Evolutionary conservation across 2,113 vertebrate genomes (phyloP).

Genomic region (Entelurus aequoreus): DNA sequence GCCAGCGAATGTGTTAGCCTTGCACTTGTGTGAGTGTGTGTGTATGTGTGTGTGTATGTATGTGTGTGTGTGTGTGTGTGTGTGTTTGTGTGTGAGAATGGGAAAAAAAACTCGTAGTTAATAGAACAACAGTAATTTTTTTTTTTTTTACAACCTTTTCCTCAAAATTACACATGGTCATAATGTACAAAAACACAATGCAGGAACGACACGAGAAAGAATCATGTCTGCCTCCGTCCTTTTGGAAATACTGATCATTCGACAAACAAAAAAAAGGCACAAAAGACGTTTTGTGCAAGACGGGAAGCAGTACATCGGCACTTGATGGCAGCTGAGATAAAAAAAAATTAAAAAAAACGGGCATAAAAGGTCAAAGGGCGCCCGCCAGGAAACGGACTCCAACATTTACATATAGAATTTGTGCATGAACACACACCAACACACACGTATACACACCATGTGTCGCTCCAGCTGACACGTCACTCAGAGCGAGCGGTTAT

Average conservation of each 20-base stretch:
- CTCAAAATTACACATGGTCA: constrained; percentile 58
- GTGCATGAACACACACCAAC: constrained; percentile 1
- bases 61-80: constrained; percentile 71
- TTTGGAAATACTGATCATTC: constrained; percentile 40
- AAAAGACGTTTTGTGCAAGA: neutral
- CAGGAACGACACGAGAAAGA: neutral
- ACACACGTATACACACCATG: constrained; percentile 15
- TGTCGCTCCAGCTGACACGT: constrained; percentile 66
- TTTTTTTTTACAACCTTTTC: constrained; percentile 54
- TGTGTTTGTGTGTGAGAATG: constrained; percentile 66
- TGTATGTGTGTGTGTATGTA: constrained; percentile 64
- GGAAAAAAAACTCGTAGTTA: constrained; percentile 63
- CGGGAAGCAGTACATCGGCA: constrained; percentile 47
- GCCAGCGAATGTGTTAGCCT: constrained; percentile 90
- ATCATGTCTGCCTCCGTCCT: neutral
- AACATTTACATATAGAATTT: constrained; percentile 7
- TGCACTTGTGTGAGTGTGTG: constrained; percentile 65
- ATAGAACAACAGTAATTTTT: constrained; percentile 68
- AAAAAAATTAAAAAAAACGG: neutral
- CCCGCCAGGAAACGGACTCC: neutral
- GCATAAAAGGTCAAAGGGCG: neutral
- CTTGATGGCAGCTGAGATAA: constrained; percentile 43
- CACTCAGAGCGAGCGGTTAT: constrained; percentile 63
- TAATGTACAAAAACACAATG: constrained; percentile 61
- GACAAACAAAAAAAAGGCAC: constrained; percentile 42